Percentiles rank a stretch among this genome's conserved stretches.
Conservation (phyloP, 2,888 invertebrate genomes). For the Matsumyia berberina region DNA sequence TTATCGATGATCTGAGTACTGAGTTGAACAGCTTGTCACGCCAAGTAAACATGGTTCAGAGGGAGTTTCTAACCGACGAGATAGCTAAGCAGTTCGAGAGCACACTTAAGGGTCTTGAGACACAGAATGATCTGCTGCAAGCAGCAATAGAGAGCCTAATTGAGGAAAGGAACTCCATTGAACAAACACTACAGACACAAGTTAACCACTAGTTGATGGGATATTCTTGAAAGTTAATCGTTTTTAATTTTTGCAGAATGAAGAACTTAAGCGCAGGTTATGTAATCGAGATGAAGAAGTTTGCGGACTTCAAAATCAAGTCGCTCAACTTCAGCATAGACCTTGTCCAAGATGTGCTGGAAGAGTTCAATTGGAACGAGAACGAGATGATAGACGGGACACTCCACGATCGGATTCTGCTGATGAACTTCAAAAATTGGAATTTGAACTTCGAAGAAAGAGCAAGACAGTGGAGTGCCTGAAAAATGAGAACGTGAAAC, state of each 20-base stretch:
- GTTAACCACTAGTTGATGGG: conserved; percentile 8
- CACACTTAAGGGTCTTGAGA: conserved; percentile 78
- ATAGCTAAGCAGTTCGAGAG: conserved; percentile 72
- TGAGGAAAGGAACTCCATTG: conserved; percentile 44
- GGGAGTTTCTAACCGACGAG: conserved; percentile 76
- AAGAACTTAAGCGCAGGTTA: conserved; percentile 73
- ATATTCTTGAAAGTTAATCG: background rate
- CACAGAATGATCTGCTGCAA: conserved; percentile 80
- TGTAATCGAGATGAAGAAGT: conserved; percentile 24
- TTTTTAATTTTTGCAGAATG: conserved; percentile 78
- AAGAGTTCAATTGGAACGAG: conserved; percentile 27
- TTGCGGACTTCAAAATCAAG: conserved; percentile 35
- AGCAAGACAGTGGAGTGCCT: conserved; percentile 59
- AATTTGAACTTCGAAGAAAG: conserved; percentile 65
- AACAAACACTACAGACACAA: conserved; percentile 47
- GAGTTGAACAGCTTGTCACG: conserved; percentile 81
- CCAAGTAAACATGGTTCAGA: conserved; percentile 81
- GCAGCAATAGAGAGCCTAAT: conserved; percentile 77
- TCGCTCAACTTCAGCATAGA: conserved; percentile 61
- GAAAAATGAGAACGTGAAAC: conserved; percentile 74
- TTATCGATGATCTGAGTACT: conserved; percentile 82
- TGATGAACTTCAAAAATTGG: conserved; percentile 61
- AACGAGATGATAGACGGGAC: conserved; percentile 20
- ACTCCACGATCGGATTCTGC: conserved; percentile 4
- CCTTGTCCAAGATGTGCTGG: conserved; percentile 62